phyloP scores from a whole-genome alignment of 2,888 invertebrate species.

The Cephus pulcher region DNA sequence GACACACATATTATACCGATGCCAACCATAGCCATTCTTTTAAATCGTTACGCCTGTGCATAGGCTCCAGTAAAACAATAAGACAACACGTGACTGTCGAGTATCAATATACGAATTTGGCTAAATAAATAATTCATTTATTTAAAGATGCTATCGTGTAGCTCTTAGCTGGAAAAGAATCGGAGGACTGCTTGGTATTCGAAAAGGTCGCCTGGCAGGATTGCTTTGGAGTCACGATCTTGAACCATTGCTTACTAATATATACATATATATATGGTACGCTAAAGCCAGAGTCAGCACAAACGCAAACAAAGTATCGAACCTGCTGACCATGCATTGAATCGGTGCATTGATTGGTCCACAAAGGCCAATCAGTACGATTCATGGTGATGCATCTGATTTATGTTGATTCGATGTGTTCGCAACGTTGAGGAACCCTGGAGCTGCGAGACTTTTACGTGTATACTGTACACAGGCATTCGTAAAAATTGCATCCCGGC shows the following conservation, averaged over 20 bases:
- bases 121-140: not conserved
- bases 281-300: not conserved
- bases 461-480: not conserved
- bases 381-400: slow-evolving; percentile 1
- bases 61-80: not conserved
- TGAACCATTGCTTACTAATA: not conserved
- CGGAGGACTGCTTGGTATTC: not conserved
- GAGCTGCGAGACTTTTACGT: not conserved
- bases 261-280: not conserved
- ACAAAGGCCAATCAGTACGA: slow-evolving; percentile 22
- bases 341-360: slow-evolving; percentile 17
- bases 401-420: not conserved
- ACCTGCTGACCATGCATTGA: slow-evolving; percentile 11
- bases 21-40: not conserved
- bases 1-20: not conserved
- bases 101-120: not conserved
- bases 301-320: not conserved
- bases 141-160: not conserved
- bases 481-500: not conserved
- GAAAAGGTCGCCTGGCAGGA: not conserved
- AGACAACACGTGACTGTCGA: not conserved
- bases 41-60: not conserved
- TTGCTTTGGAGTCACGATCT: not conserved
- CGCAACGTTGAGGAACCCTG: not conserved
- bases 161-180: not conserved